Base-by-base conservation (phyloP, 2,113 vertebrate species). In the Tamias sibiricus region DNA sequence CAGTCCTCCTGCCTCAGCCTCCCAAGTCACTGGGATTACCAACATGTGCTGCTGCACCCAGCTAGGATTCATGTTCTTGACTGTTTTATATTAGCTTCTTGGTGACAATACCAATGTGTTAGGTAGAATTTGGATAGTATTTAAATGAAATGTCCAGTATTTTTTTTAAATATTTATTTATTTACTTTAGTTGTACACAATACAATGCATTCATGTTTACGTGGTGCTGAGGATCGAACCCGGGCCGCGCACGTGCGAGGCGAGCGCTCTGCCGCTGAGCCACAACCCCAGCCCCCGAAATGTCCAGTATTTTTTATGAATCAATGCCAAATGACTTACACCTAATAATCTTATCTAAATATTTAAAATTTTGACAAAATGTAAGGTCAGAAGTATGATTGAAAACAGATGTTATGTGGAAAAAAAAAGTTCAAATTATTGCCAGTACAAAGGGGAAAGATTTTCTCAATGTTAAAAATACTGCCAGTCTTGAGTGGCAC, bases 291-390 rank as follows among this genome's bases (percentile, higher is more conserved):
- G n/a, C n/a, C n/a, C n/a, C n/a, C n/a, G 66, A 52, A 16, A 47
- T 57, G 47, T 74, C 87, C n/a, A 62, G 32, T 92, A 37, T 88
- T 84, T 76, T 83, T 92, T 82, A 81, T 69, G 42, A 84, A 42
- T 87, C 4, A 30, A 28, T 91, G 49, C 64, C 42, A 71, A 19
- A 44, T n/a, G 42, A 19, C n/a, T 52, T 62, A n/a, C 24, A 79
- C 35, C 52, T 81, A 88, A 64, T 26, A 87, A 92, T 64, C 94
- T 94, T 74, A 76, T n/a, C 26, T 37, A 47, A 68, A 32, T 52
- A 57, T 68, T 96, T 87, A 77, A 80, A 62, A 71, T 90, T 71
- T 68, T 92, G 66, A 83, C 71, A 93, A 87, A 92, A 71, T 37
- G 32, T 77, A 79, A 92, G 82, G 69, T n/a, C 44, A 92, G n/a